A percentile compares a stretch with the other conserved stretches of the same genome.
phyloP scores from a whole-genome alignment of 2,113 vertebrate species.

The Halichoerus grypus region DNA sequence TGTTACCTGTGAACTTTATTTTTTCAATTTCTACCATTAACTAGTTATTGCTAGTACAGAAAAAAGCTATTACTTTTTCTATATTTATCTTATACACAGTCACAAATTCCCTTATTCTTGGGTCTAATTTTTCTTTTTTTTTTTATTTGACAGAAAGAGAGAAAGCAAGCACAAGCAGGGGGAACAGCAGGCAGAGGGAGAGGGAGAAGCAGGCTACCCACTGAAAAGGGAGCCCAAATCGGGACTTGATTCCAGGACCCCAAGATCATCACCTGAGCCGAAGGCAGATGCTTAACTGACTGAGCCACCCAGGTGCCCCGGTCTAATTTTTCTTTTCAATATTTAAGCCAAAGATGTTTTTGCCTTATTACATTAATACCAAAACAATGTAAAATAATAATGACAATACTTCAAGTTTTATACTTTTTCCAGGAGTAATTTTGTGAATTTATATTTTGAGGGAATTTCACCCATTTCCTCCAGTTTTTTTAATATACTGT shows the following conservation, averaged over 20 bases:
- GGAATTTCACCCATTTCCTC: not conserved
- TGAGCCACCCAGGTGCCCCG: too few relatives aligned
- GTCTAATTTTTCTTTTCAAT: constrained; percentile 37
- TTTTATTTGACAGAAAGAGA: too few relatives aligned
- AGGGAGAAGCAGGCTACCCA: too few relatives aligned
- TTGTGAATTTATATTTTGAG: constrained; percentile 15
- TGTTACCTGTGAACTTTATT: not conserved
- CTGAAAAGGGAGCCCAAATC: too few relatives aligned
- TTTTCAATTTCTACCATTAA: not conserved
- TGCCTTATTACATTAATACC: not conserved
- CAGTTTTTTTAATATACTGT: constrained; percentile 2
- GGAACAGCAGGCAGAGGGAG: too few relatives aligned
- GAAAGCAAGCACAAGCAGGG: too few relatives aligned
- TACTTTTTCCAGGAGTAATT: constrained; percentile 28
- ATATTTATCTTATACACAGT: constrained; percentile 24
- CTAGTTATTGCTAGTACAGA: not conserved
- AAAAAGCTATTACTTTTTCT: not conserved
- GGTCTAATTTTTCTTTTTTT: constrained; percentile 28
- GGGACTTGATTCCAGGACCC: too few relatives aligned
- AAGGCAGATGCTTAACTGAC: too few relatives aligned
- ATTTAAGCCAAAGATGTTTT: constrained; percentile 33
- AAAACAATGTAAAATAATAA: constrained; percentile 50
- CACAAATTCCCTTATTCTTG: constrained; percentile 4
- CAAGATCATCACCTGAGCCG: too few relatives aligned
- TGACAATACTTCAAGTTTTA: not conserved